These are phyloP conservation scores for Nemapogon koenigi DNA, from an alignment of 2,888 invertebrate genomes.

Conservation along the genomic window DNA sequence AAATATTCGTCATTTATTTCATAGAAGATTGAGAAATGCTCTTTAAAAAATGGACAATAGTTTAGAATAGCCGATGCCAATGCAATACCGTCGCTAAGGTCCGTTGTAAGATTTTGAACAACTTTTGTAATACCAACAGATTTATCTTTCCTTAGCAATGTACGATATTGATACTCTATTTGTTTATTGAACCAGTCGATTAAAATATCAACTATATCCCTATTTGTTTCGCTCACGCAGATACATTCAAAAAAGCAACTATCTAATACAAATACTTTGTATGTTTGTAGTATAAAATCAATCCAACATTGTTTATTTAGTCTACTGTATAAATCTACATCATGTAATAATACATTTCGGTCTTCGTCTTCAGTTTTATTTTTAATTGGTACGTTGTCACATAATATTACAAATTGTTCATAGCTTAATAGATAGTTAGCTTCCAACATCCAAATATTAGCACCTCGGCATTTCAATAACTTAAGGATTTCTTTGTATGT, in stretches of 20 bases:
- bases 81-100: constrained; percentile 62
- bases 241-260: constrained; percentile 53
- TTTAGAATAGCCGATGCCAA: constrained; percentile 59
- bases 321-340: constrained; percentile 33
- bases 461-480: constrained; percentile 39
- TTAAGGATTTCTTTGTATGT: constrained; percentile 41
- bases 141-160: constrained; percentile 24
- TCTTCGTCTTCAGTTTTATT: constrained; percentile 37
- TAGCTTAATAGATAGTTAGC: constrained; percentile 43
- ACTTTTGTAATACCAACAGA: constrained; percentile 24
- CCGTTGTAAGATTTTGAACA: constrained; percentile 50
- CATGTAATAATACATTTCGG: constrained; percentile 28
- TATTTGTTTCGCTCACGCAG: constrained; percentile 35
- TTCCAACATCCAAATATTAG: constrained; percentile 36
- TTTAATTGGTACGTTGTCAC: constrained; percentile 33
- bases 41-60: constrained; percentile 64
- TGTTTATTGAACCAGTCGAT: constrained; percentile 43
- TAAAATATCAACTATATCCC: constrained; percentile 37
- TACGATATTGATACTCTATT: constrained; percentile 29
- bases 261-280: constrained; percentile 61
- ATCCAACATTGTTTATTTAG: constrained; percentile 63
- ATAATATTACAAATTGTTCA: constrained; percentile 41
- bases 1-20: constrained; percentile 37
- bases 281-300: constrained; percentile 67
- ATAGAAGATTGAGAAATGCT: constrained; percentile 47